These are phyloP conservation scores for Drosophila aff. DNA, from an alignment of 1,140 invertebrate genomes.

Conservation along the genomic window DNA sequence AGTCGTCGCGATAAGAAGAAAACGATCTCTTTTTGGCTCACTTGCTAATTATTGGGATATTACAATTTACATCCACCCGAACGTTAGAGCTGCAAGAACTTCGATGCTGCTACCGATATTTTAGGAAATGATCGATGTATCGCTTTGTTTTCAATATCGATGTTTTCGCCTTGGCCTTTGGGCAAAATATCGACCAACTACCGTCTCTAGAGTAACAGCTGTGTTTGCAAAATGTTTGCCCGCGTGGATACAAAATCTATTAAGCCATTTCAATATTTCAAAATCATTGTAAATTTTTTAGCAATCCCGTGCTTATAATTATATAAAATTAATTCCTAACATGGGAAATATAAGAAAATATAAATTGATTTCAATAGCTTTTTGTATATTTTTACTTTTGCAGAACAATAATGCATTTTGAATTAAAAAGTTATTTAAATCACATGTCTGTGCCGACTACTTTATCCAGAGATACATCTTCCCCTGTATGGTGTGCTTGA, in stretches of 20 bases:
- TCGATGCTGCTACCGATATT: neutral
- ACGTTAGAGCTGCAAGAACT: constrained; percentile 2
- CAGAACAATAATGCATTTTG: constrained; percentile 11
- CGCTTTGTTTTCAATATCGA: neutral
- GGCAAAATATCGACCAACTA: neutral
- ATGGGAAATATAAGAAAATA: neutral
- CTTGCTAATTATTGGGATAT: constrained; percentile 44
- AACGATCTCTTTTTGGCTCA: constrained; percentile 13
- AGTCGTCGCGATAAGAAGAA: constrained; percentile 4
- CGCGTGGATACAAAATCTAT: neutral
- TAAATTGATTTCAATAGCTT: neutral
- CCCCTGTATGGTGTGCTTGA: constrained; percentile 95
- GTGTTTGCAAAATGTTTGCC: constrained; percentile 1
- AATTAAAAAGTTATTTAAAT: constrained; percentile 20
- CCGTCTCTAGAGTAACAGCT: neutral
- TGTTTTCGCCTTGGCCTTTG: neutral
- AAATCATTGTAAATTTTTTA: too few species aligned
- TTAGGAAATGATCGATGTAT: neutral
- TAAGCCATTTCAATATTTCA: too few species aligned
- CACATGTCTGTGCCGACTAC: constrained; percentile 37
- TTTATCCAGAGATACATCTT: constrained; percentile 93
- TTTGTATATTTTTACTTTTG: neutral
- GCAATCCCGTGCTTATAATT: too few species aligned
- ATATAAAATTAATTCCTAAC: neutral
- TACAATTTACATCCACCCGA: constrained; percentile 35